A percentile compares a stretch with the other conserved stretches of the same genome.
phyloP scores from a whole-genome alignment of 2,888 invertebrate species.

The Drosophila algonquin region DNA sequence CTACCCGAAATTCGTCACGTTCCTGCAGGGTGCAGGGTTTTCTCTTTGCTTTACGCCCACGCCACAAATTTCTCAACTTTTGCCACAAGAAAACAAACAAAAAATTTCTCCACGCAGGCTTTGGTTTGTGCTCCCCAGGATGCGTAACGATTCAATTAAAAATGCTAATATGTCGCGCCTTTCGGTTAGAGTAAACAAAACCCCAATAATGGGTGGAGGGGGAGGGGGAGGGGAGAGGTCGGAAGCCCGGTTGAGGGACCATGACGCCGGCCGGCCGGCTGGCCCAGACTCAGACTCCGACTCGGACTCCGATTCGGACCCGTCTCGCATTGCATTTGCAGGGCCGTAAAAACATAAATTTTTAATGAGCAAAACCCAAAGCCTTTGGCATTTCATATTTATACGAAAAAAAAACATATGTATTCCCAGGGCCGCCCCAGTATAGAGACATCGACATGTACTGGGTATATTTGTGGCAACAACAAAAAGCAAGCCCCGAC shows the following conservation, averaged over 20 bases:
- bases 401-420: conserved; percentile 14
- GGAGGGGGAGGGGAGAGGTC: not conserved
- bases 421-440: conserved; percentile 6
- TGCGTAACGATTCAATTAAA: conserved; percentile 60
- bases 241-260: not conserved
- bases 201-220: conserved; percentile 23
- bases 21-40: conserved; percentile 15
- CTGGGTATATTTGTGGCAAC: conserved; percentile 11
- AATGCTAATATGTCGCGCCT: conserved; percentile 54
- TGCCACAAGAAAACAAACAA: conserved; percentile 43
- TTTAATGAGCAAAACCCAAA: conserved; percentile 48
- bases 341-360: conserved; percentile 53
- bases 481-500: conserved; percentile 23
- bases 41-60: not conserved
- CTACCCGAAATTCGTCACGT: conserved; percentile 64
- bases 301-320: not conserved
- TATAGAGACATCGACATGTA: not conserved
- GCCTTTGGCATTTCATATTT: conserved; percentile 32
- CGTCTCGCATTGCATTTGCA: conserved; percentile 44
- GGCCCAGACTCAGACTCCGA: not conserved
- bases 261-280: conserved; percentile 1
- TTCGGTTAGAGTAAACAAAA: conserved; percentile 22
- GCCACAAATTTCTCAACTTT: conserved; percentile 22
- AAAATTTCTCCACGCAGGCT: conserved; percentile 10
- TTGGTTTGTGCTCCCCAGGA: conserved; percentile 32